phyloP scores from a whole-genome alignment of 2,888 invertebrate species.

The Ceraclea dissimilis region DNA sequence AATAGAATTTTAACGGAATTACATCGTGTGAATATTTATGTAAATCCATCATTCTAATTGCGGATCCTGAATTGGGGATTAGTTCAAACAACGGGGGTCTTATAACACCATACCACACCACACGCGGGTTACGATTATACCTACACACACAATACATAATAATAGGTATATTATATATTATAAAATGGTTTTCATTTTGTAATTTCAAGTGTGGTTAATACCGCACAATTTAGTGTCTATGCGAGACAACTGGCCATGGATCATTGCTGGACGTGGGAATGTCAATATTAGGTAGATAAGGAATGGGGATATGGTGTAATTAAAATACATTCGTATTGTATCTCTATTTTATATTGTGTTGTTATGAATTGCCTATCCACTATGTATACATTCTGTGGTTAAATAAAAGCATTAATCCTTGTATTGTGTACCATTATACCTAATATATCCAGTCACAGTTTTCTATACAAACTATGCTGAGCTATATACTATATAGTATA shows the following conservation, averaged over 20 bases:
- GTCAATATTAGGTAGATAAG: background rate
- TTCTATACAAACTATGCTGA: too few relatives aligned
- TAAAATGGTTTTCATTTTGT: background rate
- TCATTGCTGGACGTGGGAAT: background rate
- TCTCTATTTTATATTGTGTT: too few relatives aligned
- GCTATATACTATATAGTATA: too few relatives aligned
- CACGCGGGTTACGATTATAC: background rate
- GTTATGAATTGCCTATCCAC: too few relatives aligned
- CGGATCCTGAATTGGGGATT: conserved; percentile 1
- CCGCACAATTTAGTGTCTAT: background rate
- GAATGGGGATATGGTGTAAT: too few relatives aligned
- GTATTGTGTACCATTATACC: too few relatives aligned
- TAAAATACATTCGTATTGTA: too few relatives aligned
- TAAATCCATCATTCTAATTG: conserved; percentile 2
- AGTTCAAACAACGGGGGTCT: background rate
- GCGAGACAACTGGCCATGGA: background rate
- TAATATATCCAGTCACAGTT: too few relatives aligned
- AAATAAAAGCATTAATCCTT: too few relatives aligned
- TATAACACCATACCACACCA: background rate
- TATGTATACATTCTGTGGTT: too few relatives aligned
- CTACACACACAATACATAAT: too few relatives aligned
- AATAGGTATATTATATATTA: background rate
- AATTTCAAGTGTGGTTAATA: background rate
- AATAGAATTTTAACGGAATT: too few relatives aligned
- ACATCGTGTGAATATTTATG: background rate